Evolutionary conservation across 2,888 invertebrate species (phyloP), one percentile per base, ranked within the genome.

Genomic region (Philhelius pedissequus): DNA sequence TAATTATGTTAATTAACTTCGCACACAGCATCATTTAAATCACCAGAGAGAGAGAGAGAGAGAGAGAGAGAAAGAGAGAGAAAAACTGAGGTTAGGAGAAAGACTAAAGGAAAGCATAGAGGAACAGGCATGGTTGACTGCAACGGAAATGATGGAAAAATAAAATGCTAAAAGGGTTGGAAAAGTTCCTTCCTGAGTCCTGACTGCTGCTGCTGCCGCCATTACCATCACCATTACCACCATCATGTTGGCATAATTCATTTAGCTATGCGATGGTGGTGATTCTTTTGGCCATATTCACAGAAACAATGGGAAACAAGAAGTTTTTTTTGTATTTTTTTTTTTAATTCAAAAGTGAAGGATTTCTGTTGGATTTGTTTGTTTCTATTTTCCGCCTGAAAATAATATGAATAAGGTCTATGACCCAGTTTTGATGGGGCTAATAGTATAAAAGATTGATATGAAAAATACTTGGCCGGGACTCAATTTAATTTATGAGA

Each of bases 1-100:
- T 83, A 70, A 78, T 74, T 78, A 58, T 74, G 83, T 83, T 70
- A 78, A 70, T 78, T 83, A 83, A 83, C 83, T 79, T 75, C 66
- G 58, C 54, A 43, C 43, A 32, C 32, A 48, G 62, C 48, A 35
- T 32, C 45, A 62, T n/a, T n/a, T n/a, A n/a, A n/a, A n/a, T n/a
- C n/a, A n/a, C 4, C 15, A 38, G 4, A n/a, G 15, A 40, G 11
- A 20, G 6, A 45, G 54, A 8, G n/a, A n/a, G 7, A 13, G 13
- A 32, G 54, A 20, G 2, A 54, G 13, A 30, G 11, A 20, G 7
- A 32, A 18, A 4, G 9, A 32, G 0, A 35, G 11, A 56, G 20
- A 8, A 56, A 20, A 11, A 56, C 4, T 48, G n/a, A n/a, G n/a
- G n/a, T n/a, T n/a, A n/a, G n/a, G n/a, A n/a, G n/a, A n/a, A n/a